Evolutionary conservation across 2,888 invertebrate genomes (phyloP).

Genomic region (Pristionchus fissidentatus): DNA sequence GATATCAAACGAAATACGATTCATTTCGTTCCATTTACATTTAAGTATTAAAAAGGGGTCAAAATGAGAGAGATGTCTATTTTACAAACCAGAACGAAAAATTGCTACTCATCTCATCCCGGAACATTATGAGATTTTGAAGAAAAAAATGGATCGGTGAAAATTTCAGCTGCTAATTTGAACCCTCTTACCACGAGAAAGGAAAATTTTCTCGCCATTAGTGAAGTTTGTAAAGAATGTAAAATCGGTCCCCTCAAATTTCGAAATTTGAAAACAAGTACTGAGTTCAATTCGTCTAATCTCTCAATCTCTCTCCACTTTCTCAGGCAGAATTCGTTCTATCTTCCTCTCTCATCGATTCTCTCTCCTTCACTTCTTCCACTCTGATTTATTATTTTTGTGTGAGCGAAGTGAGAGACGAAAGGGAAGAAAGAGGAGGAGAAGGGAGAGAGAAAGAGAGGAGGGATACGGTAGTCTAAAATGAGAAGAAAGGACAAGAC

Average conservation of each 20-base stretch:
- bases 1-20: no score
- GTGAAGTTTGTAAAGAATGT: no score
- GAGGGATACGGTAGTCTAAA: conserved; percentile 27
- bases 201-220: no score
- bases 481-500: not conserved
- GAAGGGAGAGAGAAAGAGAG: not conserved
- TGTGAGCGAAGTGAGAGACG: conserved; percentile 15
- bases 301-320: conserved; percentile 45
- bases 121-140: no score
- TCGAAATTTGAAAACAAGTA: not conserved
- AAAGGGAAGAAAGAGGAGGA: not conserved
- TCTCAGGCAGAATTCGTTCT: conserved; percentile 25
- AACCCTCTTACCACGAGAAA: no score
- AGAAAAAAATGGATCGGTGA: no score
- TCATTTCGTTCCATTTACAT: no score
- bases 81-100: no score
- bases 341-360: conserved; percentile 45
- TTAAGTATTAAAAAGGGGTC: no score
- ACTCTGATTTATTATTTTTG: conserved; percentile 38
- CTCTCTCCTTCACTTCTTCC: not conserved
- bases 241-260: not conserved
- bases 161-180: no score
- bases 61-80: no score
- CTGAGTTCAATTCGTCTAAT: not conserved
- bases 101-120: no score